Percentiles rank a stretch among this genome's conserved stretches.
These are phyloP conservation scores for Neomorphus geoffroyi DNA, from an alignment of 2,797 vertebrate genomes.

Conservation along the genomic window DNA sequence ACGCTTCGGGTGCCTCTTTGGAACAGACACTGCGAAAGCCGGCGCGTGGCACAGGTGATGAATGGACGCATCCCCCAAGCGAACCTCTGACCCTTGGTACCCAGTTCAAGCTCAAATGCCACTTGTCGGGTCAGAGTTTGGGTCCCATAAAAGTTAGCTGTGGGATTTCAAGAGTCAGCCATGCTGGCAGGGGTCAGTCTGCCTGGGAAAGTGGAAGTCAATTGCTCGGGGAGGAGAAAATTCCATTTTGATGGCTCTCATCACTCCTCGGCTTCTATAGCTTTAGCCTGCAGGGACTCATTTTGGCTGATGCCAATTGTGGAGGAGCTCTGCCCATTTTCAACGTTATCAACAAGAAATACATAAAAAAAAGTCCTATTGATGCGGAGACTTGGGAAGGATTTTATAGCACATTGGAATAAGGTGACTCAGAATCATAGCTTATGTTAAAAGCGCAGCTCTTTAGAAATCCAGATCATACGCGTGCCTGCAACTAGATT, in stretches of 20 bases:
- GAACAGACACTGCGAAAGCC: neutral
- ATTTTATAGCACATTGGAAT: neutral
- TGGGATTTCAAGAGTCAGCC: constrained; percentile 58
- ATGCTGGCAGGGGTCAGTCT: constrained; percentile 25
- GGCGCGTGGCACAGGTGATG: neutral
- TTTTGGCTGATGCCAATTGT: neutral
- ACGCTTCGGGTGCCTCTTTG: neutral
- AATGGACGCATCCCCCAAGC: constrained; percentile 11
- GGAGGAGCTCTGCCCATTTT: constrained; percentile 1
- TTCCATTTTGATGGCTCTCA: constrained; percentile 33
- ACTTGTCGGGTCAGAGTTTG: constrained; percentile 38
- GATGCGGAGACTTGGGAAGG: constrained; percentile 44
- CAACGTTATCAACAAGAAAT: constrained; percentile 46
- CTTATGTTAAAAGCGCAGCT: neutral
- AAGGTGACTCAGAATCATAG: neutral
- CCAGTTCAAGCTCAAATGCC: constrained; percentile 5
- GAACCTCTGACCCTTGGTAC: constrained; percentile 19
- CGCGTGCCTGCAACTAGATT: neutral
- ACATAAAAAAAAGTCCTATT: constrained; percentile 11
- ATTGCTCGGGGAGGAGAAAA: constrained; percentile 12
- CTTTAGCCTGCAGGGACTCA: constrained; percentile 33
- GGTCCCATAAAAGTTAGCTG: constrained; percentile 38
- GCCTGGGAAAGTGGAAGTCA: constrained; percentile 28
- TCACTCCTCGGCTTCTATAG: constrained; percentile 15
- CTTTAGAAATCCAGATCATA: neutral